phyloP scores from a whole-genome alignment of 2,888 invertebrate genomes.

The Drosophila neonasuta region DNA sequence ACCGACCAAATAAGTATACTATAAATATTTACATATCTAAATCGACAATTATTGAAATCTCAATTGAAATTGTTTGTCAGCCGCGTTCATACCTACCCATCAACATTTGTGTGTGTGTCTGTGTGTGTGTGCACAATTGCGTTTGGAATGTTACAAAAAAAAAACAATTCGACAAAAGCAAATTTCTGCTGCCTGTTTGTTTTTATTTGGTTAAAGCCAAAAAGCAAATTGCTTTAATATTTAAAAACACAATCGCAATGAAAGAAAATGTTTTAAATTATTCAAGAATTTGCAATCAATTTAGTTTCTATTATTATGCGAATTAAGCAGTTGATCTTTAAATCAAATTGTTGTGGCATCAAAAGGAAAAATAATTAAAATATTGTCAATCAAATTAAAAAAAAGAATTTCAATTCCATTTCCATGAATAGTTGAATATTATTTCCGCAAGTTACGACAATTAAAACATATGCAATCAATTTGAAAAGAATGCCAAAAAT shows the following conservation, averaged over 20 bases:
- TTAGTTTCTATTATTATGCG: background rate
- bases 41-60: constrained; percentile 80
- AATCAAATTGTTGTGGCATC: background rate
- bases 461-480: constrained; percentile 5
- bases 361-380: background rate
- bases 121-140: constrained; percentile 15
- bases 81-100: constrained; percentile 17
- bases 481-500: background rate
- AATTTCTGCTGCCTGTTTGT: constrained; percentile 15
- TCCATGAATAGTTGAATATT: background rate
- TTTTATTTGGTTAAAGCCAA: constrained; percentile 23
- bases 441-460: background rate
- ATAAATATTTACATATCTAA: constrained; percentile 79
- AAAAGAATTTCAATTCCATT: background rate
- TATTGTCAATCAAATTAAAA: background rate
- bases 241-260: constrained; percentile 13
- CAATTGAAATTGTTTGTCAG: constrained; percentile 75
- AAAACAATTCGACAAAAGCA: constrained; percentile 40
- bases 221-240: constrained; percentile 34
- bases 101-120: constrained; percentile 5
- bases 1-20: constrained; percentile 55
- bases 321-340: constrained; percentile 2
- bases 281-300: constrained; percentile 8
- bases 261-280: background rate
- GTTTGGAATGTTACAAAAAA: constrained; percentile 38